Conservation (phyloP, 2,113 vertebrate genomes). For the Pomatorhinus ruficollis region DNA sequence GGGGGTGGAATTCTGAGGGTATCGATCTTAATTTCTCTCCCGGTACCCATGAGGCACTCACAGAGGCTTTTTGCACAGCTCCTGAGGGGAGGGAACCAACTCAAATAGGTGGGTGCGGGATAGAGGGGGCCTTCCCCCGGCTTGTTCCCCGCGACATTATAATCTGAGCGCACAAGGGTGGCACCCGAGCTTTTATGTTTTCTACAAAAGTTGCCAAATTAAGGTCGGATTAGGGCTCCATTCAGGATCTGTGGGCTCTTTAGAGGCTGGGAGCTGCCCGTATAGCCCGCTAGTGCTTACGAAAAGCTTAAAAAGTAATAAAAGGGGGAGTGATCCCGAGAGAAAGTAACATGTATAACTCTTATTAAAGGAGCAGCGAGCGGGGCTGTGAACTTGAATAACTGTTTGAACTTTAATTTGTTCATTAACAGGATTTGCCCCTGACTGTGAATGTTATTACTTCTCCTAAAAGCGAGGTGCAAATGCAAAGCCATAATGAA, state of each 20-base stretch:
- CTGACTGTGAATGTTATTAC: conserved; percentile 85
- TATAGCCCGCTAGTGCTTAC: conserved; percentile 67
- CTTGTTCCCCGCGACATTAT: background rate
- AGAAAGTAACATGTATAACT: conserved; percentile 82
- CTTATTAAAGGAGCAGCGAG: conserved; percentile 80
- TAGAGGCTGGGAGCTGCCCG: conserved; percentile 67
- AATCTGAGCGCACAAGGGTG: conserved; percentile 62
- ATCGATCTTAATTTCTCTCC: background rate
- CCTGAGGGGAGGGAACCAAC: background rate
- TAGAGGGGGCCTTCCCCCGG: background rate
- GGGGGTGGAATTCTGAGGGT: background rate
- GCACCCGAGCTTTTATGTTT: conserved; percentile 74
- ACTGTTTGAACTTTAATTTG: conserved; percentile 88
- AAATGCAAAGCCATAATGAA: conserved; percentile 76
- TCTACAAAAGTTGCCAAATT: conserved; percentile 82
- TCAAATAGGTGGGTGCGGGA: background rate
- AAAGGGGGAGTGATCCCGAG: conserved; percentile 70
- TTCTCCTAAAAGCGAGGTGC: conserved; percentile 76
- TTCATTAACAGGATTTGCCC: conserved; percentile 89
- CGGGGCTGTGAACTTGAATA: conserved; percentile 81
- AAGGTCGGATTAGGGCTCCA: conserved; percentile 78
- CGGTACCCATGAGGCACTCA: background rate
- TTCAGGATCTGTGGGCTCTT: conserved; percentile 63
- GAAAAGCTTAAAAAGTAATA: conserved; percentile 85
- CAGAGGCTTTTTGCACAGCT: background rate